These are phyloP conservation scores for Apamea crenata DNA, from an alignment of 2,888 invertebrate species.

Conservation along the genomic window DNA sequence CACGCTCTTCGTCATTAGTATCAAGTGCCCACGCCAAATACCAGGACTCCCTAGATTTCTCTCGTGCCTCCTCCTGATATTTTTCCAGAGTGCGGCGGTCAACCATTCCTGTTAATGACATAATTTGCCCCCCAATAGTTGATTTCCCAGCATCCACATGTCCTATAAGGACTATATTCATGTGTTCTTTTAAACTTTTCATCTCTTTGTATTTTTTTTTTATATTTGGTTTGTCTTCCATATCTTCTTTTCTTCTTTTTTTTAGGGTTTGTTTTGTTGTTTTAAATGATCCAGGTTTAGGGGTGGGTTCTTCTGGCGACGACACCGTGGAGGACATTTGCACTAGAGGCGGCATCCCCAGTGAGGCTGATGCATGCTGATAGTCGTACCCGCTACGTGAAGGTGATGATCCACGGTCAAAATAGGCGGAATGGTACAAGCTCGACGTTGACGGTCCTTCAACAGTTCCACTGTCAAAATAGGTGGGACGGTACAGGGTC, in stretches of 20 bases:
- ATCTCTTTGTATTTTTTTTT: constrained; percentile 6
- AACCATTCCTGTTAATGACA: constrained; percentile 25
- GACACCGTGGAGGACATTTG: not conserved
- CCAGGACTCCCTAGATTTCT: constrained; percentile 99
- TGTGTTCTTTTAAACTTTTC: constrained; percentile 25
- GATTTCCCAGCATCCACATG: constrained; percentile 40
- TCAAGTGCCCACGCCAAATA: constrained; percentile 99
- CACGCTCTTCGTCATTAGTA: constrained; percentile 98
- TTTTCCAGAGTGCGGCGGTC: not conserved
- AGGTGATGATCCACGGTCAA: not conserved
- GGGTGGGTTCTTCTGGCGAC: not conserved
- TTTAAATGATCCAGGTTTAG: not conserved
- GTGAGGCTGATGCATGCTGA: not conserved
- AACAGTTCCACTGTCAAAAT: not conserved
- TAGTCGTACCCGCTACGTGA: not conserved
- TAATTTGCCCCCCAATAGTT: constrained; percentile 31
- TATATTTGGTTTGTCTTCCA: not conserved
- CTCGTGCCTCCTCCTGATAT: constrained; percentile 87
- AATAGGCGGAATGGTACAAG: not conserved
- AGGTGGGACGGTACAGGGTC: not conserved
- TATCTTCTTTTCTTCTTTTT: constrained; percentile 1
- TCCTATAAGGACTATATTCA: constrained; percentile 18
- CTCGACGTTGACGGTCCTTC: constrained; percentile 12
- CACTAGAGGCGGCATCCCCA: not conserved
- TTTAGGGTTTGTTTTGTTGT: not conserved